Base-by-base conservation (phyloP, 2,888 invertebrate species). In the Callimorpha dominula region DNA sequence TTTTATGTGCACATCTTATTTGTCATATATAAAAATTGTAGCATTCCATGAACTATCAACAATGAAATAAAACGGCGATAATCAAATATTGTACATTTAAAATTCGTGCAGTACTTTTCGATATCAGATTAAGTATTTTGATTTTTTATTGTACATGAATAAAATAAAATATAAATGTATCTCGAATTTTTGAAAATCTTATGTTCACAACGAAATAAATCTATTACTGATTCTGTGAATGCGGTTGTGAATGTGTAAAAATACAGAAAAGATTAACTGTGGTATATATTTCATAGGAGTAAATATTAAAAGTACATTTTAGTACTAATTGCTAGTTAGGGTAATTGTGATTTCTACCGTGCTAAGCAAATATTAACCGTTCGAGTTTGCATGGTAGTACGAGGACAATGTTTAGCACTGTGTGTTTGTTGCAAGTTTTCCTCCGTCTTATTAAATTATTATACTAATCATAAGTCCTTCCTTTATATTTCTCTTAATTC, bases 201-300 rank as follows among this genome's bases (percentile, higher is more conserved):
- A 71, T 43, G 66, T 71, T 91, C 85, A 90, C 90, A 91, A 91
- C 89, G 90, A 90, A 90, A 79, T 72, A 69, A 80, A 75, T 74
- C 78, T 78, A 73, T 78, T 76, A 78, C 68, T 80, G 84, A 86
- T 83, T 88, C 81, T 85, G 73, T 85, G 87, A 82, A 86, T 84
- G 87, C 86, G 92, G 91, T 92, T 93, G 91, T 91, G 92, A 92
- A 89, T 90, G 90, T 85, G 87, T 85, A 86, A 86, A 83, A 79
- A 85, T 81, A 79, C 79, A 76, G 77, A 82, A 75, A 82, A 79
- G 73, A 83, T 81, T 77, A 80, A 82, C 85, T 82, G 87, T 85
- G 81, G 83, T 86, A 85, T 83, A 84, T 86, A 86, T 87, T 85
- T 86, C 82, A 82, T 87, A 89, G 86, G 74, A 78, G 77, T 84